Evolutionary conservation across 2,113 vertebrate genomes (phyloP).

Genomic region (Tachycineta bicolor): DNA sequence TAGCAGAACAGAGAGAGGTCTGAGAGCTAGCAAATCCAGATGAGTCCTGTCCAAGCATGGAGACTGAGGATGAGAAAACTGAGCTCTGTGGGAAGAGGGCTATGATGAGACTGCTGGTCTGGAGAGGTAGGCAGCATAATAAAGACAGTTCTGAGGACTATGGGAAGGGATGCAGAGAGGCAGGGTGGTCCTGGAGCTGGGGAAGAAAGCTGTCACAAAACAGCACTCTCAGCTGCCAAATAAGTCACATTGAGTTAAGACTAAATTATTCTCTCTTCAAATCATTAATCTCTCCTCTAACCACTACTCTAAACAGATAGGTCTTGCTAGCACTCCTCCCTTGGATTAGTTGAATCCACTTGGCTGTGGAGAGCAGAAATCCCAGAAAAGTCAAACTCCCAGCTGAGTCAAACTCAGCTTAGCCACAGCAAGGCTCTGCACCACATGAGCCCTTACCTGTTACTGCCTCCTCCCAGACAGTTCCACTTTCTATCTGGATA

Average conservation of each 20-base stretch:
- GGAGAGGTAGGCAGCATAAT: not conserved
- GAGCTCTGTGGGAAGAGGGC: not conserved
- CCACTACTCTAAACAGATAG: not conserved
- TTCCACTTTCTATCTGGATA: not conserved
- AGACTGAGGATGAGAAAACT: not conserved
- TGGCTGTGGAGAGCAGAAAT: not conserved
- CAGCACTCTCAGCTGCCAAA: slow-evolving; percentile 1
- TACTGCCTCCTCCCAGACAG: not conserved
- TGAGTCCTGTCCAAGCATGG: not conserved
- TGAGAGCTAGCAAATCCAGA: not conserved
- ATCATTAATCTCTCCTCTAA: not conserved
- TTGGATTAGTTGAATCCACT: slow-evolving; percentile 24
- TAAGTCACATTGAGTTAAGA: not conserved
- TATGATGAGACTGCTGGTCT: not conserved
- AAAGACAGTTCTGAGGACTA: not conserved
- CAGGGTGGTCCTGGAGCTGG: not conserved
- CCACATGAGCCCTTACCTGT: not conserved
- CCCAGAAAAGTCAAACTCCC: not conserved
- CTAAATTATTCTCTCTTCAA: not conserved
- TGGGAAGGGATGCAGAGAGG: not conserved
- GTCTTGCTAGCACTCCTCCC: slow-evolving; percentile 19
- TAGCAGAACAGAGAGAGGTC: not conserved
- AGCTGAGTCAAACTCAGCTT: not conserved
- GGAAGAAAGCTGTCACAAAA: slow-evolving; percentile 2
- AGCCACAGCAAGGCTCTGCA: not conserved